A percentile compares a stretch with the other conserved stretches of the same genome.
Evolutionary conservation across 92 coral and sea anemone genomes (phyloP).

Genomic region (Epizoanthus fatuus): DNA sequence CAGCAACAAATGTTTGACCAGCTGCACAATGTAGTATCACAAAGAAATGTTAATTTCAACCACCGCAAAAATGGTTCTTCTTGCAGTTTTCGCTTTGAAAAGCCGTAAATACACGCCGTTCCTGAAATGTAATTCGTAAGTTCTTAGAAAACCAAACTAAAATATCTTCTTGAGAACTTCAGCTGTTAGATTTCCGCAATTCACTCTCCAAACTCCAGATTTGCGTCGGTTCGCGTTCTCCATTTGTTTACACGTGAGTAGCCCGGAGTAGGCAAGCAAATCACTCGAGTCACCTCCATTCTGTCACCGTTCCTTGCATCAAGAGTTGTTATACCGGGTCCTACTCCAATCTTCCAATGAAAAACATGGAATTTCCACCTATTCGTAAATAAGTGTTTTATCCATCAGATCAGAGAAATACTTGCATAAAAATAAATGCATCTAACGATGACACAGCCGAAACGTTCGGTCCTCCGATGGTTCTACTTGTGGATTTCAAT

Average conservation of each 20-base stretch:
- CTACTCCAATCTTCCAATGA: too few species aligned
- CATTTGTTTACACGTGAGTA: not conserved
- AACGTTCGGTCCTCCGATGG: too few species aligned
- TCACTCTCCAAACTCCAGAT: not conserved
- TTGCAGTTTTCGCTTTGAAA: not conserved
- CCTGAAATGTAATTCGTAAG: not conserved
- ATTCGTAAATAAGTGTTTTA: too few species aligned
- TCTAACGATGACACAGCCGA: too few species aligned
- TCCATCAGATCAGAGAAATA: too few species aligned
- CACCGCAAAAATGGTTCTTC: conserved; percentile 4
- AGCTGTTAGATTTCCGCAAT: not conserved
- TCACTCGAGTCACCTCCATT: not conserved
- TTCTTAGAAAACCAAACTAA: not conserved
- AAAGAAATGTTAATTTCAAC: not conserved
- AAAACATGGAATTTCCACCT: too few species aligned
- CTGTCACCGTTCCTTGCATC: not conserved
- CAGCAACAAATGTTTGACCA: not conserved
- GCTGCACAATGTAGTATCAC: not conserved
- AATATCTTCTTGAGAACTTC: not conserved
- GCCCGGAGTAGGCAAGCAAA: not conserved
- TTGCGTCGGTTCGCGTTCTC: not conserved
- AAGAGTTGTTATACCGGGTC: not conserved
- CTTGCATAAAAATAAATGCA: too few species aligned
- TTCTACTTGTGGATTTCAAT: too few species aligned
- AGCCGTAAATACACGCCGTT: not conserved